phyloP scores from a whole-genome alignment of 2,797 vertebrate genomes.

The Natrix natrix region DNA sequence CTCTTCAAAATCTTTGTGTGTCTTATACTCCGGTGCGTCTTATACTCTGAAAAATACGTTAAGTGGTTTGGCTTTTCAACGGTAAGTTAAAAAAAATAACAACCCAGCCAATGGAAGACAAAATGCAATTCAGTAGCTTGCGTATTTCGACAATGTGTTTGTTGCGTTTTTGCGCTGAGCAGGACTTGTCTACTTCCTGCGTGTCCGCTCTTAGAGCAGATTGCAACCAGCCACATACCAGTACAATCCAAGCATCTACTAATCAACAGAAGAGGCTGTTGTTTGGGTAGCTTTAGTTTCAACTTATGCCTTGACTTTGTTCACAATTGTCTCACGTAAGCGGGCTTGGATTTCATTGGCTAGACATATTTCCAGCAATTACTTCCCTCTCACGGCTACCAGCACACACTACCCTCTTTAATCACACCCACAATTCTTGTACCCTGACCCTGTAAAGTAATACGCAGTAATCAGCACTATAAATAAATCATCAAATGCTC shows the following conservation, averaged over 20 bases:
- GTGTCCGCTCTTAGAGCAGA: rapidly evolving
- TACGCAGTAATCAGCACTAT: neutral
- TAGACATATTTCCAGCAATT: constrained; percentile 9
- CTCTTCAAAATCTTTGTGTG: too few species aligned
- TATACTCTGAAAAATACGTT: too few species aligned
- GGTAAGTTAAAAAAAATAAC: neutral
- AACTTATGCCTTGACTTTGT: neutral
- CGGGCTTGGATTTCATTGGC: constrained; percentile 17
- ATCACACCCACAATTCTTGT: neutral
- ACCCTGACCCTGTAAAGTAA: constrained; percentile 3
- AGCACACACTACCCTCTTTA: constrained; percentile 16
- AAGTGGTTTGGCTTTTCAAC: neutral
- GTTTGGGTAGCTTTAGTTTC: neutral
- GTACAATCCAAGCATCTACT: neutral
- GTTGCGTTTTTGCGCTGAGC: neutral
- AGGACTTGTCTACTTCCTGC: neutral
- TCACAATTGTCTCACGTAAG: neutral
- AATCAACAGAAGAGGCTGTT: neutral
- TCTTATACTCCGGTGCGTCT: too few species aligned
- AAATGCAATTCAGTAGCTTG: neutral
- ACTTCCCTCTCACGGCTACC: neutral
- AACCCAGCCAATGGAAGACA: constrained; percentile 10
- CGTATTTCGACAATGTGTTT: neutral
- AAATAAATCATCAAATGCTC: neutral
- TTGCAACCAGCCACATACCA: neutral